phyloP scores from a whole-genome alignment of 2,113 vertebrate species.

The Origma solitaria region DNA sequence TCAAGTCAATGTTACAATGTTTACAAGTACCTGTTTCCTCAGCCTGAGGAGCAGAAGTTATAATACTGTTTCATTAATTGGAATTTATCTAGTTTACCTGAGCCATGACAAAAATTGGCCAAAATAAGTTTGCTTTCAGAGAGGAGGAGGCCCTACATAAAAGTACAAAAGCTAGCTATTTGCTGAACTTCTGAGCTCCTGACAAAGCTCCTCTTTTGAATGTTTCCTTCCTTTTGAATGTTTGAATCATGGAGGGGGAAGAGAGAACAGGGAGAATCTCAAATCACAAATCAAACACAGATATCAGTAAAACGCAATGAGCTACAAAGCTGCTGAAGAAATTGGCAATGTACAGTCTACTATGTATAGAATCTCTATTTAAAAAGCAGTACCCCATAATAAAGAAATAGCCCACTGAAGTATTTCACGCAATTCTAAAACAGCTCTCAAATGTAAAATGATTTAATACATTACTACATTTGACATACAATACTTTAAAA shows the following conservation, averaged over 20 bases:
- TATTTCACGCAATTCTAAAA: not conserved
- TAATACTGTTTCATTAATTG: not conserved
- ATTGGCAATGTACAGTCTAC: not conserved
- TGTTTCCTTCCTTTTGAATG: not conserved
- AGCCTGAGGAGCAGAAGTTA: not conserved
- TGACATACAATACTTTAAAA: not conserved
- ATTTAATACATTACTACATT: not conserved
- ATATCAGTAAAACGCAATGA: not conserved
- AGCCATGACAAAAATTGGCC: not conserved
- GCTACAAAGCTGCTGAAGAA: not conserved
- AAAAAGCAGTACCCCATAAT: not conserved
- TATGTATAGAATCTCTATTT: not conserved
- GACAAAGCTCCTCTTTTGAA: not conserved
- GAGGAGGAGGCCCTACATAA: not conserved
- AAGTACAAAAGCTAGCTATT: not conserved
- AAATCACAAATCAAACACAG: not conserved
- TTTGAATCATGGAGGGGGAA: not conserved
- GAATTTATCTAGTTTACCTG: not conserved
- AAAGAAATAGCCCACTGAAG: not conserved
- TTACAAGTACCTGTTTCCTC: not conserved
- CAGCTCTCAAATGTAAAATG: not conserved
- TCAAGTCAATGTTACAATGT: not conserved
- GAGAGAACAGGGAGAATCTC: not conserved
- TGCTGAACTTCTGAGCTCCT: not conserved
- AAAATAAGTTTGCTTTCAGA: not conserved